phyloP scores from a whole-genome alignment of 2,797 vertebrate genomes.

The Anas flavirostris region DNA sequence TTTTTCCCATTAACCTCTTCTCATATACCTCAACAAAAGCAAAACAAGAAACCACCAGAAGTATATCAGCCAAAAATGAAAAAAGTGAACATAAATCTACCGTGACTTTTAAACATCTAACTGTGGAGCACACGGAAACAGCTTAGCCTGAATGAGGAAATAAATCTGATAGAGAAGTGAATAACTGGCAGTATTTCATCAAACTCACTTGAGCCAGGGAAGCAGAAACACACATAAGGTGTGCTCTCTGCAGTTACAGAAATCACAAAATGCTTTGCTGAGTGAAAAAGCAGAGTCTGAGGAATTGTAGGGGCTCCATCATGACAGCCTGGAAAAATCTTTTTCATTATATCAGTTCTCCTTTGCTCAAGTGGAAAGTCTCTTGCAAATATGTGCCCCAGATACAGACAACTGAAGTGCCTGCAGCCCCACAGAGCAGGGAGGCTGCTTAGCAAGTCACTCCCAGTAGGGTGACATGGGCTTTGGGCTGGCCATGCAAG shows the following conservation, averaged over 20 bases:
- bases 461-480: accelerated
- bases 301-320: not conserved
- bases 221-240: not conserved
- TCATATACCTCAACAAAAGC: not conserved
- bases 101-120: not conserved
- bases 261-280: not conserved
- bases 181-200: not conserved
- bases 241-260: not conserved
- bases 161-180: not conserved
- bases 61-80: not conserved
- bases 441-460: not conserved
- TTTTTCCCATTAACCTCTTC: not conserved
- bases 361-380: not conserved
- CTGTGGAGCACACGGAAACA: not conserved
- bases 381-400: not conserved
- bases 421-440: not conserved
- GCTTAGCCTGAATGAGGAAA: not conserved
- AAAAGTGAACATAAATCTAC: not conserved
- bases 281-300: not conserved
- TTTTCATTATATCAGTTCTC: not conserved
- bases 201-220: not conserved
- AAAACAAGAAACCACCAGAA: not conserved
- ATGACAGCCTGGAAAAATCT: not conserved
- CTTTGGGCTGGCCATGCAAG: not conserved
- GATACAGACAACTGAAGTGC: not conserved